Evolutionary conservation across 2,113 vertebrate species (phyloP).

Genomic region (Bufo bufo): DNA sequence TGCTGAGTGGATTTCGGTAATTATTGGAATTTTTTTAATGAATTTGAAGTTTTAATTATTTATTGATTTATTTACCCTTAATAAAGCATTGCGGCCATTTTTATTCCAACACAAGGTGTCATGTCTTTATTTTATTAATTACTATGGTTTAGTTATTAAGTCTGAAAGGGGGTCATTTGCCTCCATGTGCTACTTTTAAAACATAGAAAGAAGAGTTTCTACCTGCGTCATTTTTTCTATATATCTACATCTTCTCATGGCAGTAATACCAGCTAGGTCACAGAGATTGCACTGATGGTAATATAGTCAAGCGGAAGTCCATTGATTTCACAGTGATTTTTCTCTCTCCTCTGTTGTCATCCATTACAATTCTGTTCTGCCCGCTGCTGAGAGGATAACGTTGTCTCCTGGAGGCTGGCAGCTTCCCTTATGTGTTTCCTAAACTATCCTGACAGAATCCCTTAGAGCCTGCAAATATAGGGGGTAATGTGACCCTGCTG

Average conservation of each 20-base stretch:
- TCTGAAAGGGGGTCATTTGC: too few species aligned
- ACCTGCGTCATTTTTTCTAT: not conserved
- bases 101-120: too few species aligned
- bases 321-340: constrained; percentile 67
- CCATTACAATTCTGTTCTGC: not conserved
- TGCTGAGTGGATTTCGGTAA: too few species aligned
- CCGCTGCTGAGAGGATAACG: constrained; percentile 43
- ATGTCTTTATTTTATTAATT: too few species aligned
- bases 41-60: too few species aligned
- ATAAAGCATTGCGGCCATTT: too few species aligned
- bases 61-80: too few species aligned
- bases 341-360: constrained; percentile 62
- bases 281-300: not conserved
- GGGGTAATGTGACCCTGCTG: constrained; percentile 59
- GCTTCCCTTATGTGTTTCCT: constrained; percentile 72
- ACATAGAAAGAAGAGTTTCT: not conserved
- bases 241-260: not conserved
- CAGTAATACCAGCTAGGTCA: not conserved
- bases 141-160: too few species aligned
- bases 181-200: not conserved
- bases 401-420: constrained; percentile 67
- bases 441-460: constrained; percentile 78
- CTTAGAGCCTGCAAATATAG: constrained; percentile 61
- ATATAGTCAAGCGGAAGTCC: constrained; percentile 1
- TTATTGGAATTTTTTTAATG: too few species aligned